These are phyloP conservation scores for Haplotaxodon microlepis DNA, from an alignment of 2,113 vertebrate species.

Conservation along the genomic window DNA sequence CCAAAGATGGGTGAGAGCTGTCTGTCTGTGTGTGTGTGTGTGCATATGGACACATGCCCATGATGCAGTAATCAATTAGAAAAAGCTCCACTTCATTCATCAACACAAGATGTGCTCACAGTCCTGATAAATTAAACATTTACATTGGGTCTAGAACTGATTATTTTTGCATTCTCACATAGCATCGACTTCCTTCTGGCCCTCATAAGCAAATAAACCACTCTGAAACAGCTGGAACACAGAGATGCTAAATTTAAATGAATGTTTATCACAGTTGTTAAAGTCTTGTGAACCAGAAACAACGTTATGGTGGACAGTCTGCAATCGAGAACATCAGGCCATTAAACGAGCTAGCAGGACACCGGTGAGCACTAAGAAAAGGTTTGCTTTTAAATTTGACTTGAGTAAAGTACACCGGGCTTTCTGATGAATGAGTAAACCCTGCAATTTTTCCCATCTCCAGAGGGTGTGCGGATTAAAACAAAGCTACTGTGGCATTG, in stretches of 20 bases:
- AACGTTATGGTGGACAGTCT: neutral
- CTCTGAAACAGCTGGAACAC: neutral
- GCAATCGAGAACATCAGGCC: neutral
- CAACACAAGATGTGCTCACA: neutral
- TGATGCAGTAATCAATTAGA: slow-evolving; percentile 14
- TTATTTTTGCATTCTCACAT: neutral
- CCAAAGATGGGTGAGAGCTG: neutral
- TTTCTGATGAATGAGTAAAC: slow-evolving; percentile 5
- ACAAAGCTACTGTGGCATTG: slow-evolving; percentile 16
- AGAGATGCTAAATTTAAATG: neutral
- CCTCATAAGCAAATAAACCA: neutral
- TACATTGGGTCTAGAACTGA: neutral
- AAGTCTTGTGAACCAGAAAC: neutral
- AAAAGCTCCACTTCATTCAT: neutral
- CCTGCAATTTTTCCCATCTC: neutral
- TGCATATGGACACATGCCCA: neutral
- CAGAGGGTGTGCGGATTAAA: slow-evolving; percentile 37
- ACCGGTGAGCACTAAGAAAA: neutral
- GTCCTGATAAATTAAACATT: slow-evolving; percentile 8
- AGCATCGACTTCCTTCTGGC: neutral
- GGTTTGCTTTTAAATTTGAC: neutral
- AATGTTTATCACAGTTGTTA: neutral
- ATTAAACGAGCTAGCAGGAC: neutral
- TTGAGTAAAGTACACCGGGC: neutral
- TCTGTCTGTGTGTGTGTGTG: neutral